Evolutionary conservation across 2,888 invertebrate genomes (phyloP).

Genomic region (Pyralis farinalis): DNA sequence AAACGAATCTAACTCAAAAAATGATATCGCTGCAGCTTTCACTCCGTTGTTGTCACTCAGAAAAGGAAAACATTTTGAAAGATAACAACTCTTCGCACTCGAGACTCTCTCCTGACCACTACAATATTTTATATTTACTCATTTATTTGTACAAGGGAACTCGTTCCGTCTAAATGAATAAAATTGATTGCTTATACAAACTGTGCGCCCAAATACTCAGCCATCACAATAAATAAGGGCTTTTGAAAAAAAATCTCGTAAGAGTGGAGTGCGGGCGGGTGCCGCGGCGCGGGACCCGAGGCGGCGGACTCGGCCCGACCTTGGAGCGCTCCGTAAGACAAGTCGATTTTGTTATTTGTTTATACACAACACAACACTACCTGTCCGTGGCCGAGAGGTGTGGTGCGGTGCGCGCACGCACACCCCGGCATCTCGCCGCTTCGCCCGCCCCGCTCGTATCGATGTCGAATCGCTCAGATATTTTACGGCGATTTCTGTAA

Average conservation of each 20-base stretch:
- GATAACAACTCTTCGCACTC: constrained; percentile 37
- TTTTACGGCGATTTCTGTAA: constrained; percentile 76
- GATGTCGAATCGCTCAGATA: constrained; percentile 64
- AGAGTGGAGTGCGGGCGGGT: constrained; percentile 47
- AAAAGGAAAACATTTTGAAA: constrained; percentile 40
- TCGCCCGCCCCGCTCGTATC: constrained; percentile 35
- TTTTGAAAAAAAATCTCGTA: constrained; percentile 56
- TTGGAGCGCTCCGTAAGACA: constrained; percentile 74
- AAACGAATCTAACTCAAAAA: neutral
- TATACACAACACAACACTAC: constrained; percentile 78
- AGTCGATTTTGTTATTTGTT: constrained; percentile 80
- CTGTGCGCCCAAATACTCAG: constrained; percentile 78
- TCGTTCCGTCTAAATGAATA: constrained; percentile 77
- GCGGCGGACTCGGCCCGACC: constrained; percentile 53
- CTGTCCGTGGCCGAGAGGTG: constrained; percentile 49
- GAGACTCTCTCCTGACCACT: constrained; percentile 37
- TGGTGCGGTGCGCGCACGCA: constrained; percentile 36
- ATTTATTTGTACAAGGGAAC: constrained; percentile 72
- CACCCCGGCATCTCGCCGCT: constrained; percentile 14
- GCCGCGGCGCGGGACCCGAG: constrained; percentile 32
- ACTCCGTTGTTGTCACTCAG: constrained; percentile 20
- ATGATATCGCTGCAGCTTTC: constrained; percentile 13
- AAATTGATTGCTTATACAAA: constrained; percentile 81
- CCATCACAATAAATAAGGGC: constrained; percentile 78
- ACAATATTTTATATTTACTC: constrained; percentile 58